Conservation (phyloP, 2,113 vertebrate species). For the Jacana jacana region DNA sequence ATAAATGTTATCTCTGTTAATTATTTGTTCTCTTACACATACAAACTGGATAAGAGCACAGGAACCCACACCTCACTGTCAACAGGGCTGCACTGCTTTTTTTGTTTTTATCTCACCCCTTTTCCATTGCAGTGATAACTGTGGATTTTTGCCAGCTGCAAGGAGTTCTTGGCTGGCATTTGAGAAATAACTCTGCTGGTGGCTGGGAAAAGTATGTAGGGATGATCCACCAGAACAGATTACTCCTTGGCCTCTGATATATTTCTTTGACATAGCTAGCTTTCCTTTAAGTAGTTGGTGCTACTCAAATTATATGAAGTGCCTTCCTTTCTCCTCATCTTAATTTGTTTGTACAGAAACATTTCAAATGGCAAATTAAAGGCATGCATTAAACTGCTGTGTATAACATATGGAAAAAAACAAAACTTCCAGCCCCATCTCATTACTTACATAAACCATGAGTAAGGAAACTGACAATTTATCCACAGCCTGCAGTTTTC, state of each 20-base stretch:
- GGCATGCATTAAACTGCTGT: background rate
- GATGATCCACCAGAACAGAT: slow-evolving; percentile 5
- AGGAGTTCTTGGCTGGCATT: slow-evolving; percentile 43
- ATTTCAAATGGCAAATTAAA: background rate
- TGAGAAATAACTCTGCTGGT: slow-evolving; percentile 19
- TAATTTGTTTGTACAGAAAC: background rate
- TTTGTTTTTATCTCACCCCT: background rate
- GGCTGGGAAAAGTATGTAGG: background rate
- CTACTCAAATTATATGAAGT: background rate
- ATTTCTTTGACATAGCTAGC: background rate
- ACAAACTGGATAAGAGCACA: background rate
- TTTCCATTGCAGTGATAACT: background rate
- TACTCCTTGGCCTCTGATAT: background rate
- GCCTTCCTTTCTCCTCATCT: background rate
- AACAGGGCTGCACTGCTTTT: background rate
- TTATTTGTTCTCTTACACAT: background rate
- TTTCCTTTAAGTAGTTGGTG: background rate
- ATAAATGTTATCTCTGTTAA: background rate
- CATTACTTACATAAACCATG: background rate
- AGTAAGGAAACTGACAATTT: background rate
- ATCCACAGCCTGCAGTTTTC: background rate
- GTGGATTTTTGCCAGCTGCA: slow-evolving; percentile 11
- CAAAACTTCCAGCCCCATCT: background rate
- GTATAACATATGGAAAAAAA: background rate
- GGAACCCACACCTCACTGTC: slow-evolving; percentile 12